Conservation (phyloP, 53 echinoderm and acorn worm species). For the Arbacia lixula region DNA sequence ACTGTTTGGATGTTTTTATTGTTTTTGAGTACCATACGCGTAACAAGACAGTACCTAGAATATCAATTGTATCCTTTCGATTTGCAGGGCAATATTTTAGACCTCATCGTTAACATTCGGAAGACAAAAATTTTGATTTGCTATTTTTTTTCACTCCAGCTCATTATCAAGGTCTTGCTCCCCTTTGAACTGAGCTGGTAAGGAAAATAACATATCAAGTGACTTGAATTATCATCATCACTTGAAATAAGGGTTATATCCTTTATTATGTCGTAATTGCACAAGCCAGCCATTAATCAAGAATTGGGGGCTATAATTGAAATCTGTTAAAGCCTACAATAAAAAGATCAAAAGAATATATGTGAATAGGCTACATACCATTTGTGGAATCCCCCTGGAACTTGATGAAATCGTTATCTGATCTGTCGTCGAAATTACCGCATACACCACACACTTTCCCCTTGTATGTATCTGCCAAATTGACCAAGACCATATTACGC, state of each 20-base stretch:
- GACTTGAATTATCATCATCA: background rate
- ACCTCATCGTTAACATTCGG: too few relatives aligned
- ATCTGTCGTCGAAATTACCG: constrained; percentile 50
- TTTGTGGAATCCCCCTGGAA: constrained; percentile 54
- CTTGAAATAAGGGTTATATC: background rate
- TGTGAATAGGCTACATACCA: constrained; percentile 10
- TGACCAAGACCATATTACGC: constrained; percentile 1
- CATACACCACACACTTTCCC: constrained; percentile 46
- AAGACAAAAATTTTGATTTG: too few relatives aligned
- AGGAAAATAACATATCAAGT: background rate
- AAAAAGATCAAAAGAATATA: background rate
- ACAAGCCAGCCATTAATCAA: background rate
- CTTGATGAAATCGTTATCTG: constrained; percentile 34
- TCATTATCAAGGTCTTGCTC: too few relatives aligned
- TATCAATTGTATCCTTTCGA: too few relatives aligned
- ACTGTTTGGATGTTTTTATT: too few relatives aligned
- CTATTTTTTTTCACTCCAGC: too few relatives aligned
- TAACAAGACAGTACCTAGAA: too few relatives aligned
- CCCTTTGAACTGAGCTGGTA: too few relatives aligned
- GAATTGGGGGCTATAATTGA: background rate
- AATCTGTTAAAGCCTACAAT: background rate
- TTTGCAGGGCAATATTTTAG: too few relatives aligned
- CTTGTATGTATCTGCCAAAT: constrained; percentile 25
- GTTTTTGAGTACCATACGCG: too few relatives aligned
- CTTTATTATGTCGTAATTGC: background rate